phyloP scores from a whole-genome alignment of 2,797 vertebrate genomes.

The Champsocephalus esox region DNA sequence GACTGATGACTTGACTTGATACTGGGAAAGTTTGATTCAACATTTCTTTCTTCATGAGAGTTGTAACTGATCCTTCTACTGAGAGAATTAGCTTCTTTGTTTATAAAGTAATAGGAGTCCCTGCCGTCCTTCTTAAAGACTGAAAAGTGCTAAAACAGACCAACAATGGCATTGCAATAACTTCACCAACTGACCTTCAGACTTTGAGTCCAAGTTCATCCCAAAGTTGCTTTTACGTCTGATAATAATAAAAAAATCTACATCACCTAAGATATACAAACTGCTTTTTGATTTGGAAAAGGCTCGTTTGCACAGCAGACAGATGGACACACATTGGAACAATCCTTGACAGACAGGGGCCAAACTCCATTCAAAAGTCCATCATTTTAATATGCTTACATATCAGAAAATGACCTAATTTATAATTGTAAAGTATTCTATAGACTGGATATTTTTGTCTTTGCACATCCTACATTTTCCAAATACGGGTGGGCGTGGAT shows the following conservation, averaged over 20 bases:
- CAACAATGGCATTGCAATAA: constrained; percentile 8
- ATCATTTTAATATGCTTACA: background rate
- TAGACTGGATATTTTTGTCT: background rate
- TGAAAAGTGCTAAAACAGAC: constrained; percentile 60
- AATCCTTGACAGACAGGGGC: background rate
- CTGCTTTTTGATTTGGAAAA: constrained; percentile 14
- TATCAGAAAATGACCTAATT: background rate
- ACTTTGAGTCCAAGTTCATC: constrained; percentile 24
- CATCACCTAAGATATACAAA: background rate
- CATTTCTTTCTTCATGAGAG: constrained; percentile 3
- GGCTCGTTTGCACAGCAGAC: background rate
- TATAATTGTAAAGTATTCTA: background rate
- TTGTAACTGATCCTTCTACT: constrained; percentile 6
- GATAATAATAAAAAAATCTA: background rate
- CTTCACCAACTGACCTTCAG: constrained; percentile 6
- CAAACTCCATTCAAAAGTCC: constrained; percentile 53
- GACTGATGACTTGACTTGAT: no score
- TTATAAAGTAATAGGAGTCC: constrained; percentile 27
- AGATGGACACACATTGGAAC: background rate
- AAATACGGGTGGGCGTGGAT: no score
- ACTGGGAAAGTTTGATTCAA: constrained; percentile 4
- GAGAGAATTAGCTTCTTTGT: constrained; percentile 12
- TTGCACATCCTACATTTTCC: no score
- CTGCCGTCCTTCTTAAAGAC: constrained; percentile 36
- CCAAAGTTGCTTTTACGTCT: constrained; percentile 10